Evolutionary conservation across 2,888 invertebrate genomes (phyloP), one percentile per base, ranked within the genome.

Genomic region (Zaprionus lineosus): DNA sequence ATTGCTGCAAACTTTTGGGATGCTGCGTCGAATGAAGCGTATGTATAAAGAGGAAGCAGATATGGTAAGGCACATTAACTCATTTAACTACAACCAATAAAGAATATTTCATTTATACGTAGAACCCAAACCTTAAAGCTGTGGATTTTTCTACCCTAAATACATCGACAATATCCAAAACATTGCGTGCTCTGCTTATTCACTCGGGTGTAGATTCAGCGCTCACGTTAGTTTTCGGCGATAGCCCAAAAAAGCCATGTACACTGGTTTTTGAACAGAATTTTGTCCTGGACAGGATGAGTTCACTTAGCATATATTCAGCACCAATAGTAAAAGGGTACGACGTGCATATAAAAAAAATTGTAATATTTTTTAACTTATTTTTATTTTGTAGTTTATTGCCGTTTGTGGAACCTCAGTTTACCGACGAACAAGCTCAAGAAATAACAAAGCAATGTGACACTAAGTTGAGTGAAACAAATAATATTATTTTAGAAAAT

Each of bases 41-140:
- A 77, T 88, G 76, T 87, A 85, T 43, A 88, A 86, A 46, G 78
- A 68, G 3, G 85, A 87, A 61, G 57, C 78, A 11, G 88, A 90
- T 53, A 63, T 84, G 71, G 90, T 89, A 62, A 16, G 0, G 14
- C 2, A 1, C 0, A 16, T 12, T 5, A 1, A 3, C n/a, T n/a
- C n/a, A n/a, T 2, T 36, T 2, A 8, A 3, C n/a, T 28, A 7
- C n/a, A n/a, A n/a, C n/a, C n/a, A n/a, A n/a, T n/a, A n/a, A n/a
- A n/a, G n/a, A n/a, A n/a, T n/a, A 9, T 33, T 29, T 43, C 31
- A 6, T 36, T 14, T 16, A 8, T 19, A 64, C 62, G 1, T 47
- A 90, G 89, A 78, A 89, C 51, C 59, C 83, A 1, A 69, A 59
- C 0, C 56, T 68, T 1, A 82, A 81, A 15, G 52, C 79, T 0